Conservation (phyloP, 1,140 invertebrate species). For the Drosophila sproati region DNA sequence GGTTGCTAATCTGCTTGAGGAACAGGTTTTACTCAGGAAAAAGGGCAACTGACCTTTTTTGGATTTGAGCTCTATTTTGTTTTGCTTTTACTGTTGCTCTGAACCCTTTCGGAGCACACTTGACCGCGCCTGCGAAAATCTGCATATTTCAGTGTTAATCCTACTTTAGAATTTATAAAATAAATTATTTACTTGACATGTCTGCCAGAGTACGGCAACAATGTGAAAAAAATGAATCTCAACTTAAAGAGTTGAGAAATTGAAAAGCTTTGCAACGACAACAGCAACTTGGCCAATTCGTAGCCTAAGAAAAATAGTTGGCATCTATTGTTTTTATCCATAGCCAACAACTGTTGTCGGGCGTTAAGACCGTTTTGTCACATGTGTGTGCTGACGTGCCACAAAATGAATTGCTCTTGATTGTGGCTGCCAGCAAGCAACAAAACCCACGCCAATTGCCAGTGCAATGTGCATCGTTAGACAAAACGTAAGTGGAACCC, state of each 20-base stretch:
- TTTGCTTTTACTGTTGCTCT: constrained; percentile 31
- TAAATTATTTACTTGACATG: constrained; percentile 77
- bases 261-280: constrained; percentile 40
- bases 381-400: constrained; percentile 63
- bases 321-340: constrained; percentile 37
- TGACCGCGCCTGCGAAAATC: constrained; percentile 59
- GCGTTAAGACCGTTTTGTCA: constrained; percentile 45
- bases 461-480: constrained; percentile 80
- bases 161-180: constrained; percentile 80
- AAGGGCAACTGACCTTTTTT: constrained; percentile 52
- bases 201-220: constrained; percentile 20
- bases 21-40: constrained; percentile 47
- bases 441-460: constrained; percentile 57
- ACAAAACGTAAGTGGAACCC: constrained; percentile 75
- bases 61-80: constrained; percentile 36
- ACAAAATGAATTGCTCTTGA: constrained; percentile 81
- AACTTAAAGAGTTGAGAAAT: constrained; percentile 48
- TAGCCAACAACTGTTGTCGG: constrained; percentile 5
- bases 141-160: constrained; percentile 82
- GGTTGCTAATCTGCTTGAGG: constrained; percentile 68
- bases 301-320: constrained; percentile 35
- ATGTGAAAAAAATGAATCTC: constrained; percentile 52
- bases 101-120: constrained; percentile 64
- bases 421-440: constrained; percentile 54
- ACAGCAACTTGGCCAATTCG: constrained; percentile 26